Base-by-base conservation (phyloP, 1,140 invertebrate genomes). In the Dufourea novaeangliae region DNA sequence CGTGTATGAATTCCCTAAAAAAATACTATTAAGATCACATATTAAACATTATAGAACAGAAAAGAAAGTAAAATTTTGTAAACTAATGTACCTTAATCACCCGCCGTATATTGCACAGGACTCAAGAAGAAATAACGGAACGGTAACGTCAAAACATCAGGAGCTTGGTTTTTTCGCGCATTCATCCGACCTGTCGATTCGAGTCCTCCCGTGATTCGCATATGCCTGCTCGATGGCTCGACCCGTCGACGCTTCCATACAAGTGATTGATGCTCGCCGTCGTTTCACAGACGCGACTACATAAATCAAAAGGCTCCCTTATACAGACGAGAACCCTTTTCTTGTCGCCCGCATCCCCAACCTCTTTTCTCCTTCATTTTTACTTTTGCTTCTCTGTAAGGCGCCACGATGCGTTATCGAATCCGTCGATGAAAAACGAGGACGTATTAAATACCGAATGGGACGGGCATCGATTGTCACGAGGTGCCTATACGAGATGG, bases 221-320 rank as follows among this genome's bases (percentile, higher is more conserved):
- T 54, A 39, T 52, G 76, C n/a, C 41, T 50, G 46, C 56, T 27
- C 76, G 52, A 79, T 68, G 52, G 52, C 22, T 27, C 37, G 64
- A 27, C 50, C 68, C 69, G 27, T 39, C 82, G 61, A 71, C 57
- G 72, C 17, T 54, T 83, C 50, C 44, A 71, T 79, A 68, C 37
- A 12, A 32, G 72, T 89, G 88, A 90, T 90, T 87, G 88, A 90
- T 90, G 87, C 70, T 84, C 71, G 54, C 61, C 84, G 85, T 90
- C 84, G 86, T 82, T 80, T 80, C 79, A 44, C 75, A 81, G 84
- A 80, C 76, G 78, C 85, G 86, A 84, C 84, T 83, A 88, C 85
- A 87, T 89, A 88, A 89, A 89, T 89, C 88, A 90, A 88, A 88
- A 76, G 67, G 50, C 59, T n/a, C 63, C 69, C 67, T 79, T 82